These are phyloP conservation scores for Spodoptera picta DNA, from an alignment of 2,888 invertebrate species.

Conservation along the genomic window DNA sequence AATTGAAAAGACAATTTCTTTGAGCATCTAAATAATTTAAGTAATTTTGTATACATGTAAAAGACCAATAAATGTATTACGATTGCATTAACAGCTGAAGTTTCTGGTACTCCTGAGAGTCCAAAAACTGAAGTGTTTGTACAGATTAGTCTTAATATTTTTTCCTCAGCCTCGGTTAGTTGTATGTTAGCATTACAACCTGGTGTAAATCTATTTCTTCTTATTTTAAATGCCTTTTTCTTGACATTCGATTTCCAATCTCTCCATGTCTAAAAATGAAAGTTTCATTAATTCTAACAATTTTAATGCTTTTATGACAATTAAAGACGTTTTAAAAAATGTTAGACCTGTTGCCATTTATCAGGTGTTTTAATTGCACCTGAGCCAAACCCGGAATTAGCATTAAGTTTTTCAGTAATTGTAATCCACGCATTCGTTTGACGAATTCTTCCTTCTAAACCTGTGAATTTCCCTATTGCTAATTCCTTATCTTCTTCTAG, in stretches of 20 bases:
- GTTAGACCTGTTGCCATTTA: conserved; percentile 75
- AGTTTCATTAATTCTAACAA: too few relatives aligned
- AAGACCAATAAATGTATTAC: conserved; percentile 41
- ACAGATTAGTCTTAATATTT: conserved; percentile 73
- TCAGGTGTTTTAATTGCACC: conserved; percentile 78
- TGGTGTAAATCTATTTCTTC: conserved; percentile 73
- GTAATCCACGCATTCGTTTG: conserved; percentile 78
- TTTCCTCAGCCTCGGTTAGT: conserved; percentile 74
- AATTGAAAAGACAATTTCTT: conserved; percentile 4
- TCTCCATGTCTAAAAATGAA: conserved; percentile 69
- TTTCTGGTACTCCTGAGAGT: conserved; percentile 73
- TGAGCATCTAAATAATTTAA: too few relatives aligned
- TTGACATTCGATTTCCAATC: conserved; percentile 80
- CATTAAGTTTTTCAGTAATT: conserved; percentile 76
- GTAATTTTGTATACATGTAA: too few relatives aligned
- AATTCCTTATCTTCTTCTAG: conserved; percentile 75
- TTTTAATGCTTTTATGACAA: too few relatives aligned
- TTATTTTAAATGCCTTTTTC: conserved; percentile 77
- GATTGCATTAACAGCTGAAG: conserved; percentile 64
- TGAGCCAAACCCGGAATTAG: conserved; percentile 75
- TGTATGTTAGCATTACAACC: conserved; percentile 69
- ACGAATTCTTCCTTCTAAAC: conserved; percentile 71
- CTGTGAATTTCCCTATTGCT: conserved; percentile 73
- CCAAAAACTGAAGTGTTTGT: conserved; percentile 75
- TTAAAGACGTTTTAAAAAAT: background rate